Percentiles rank a stretch among this genome's conserved stretches.
phyloP scores from a whole-genome alignment of 2,113 vertebrate species.

The Toxotes jaculatrix region DNA sequence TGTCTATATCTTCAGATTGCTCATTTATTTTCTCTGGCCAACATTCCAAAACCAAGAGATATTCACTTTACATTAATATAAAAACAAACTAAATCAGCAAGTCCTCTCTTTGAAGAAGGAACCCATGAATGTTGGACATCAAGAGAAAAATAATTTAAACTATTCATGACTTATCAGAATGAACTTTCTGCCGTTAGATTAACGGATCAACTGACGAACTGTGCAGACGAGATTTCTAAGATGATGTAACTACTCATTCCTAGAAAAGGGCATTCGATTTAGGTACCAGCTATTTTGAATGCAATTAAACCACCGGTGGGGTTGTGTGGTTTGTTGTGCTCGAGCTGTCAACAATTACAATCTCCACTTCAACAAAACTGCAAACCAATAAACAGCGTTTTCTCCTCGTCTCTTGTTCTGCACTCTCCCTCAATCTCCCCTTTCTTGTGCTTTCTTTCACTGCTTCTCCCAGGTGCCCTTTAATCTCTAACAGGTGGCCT shows the following conservation, averaged over 20 bases:
- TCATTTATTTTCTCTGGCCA: constrained; percentile 1
- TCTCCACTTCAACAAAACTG: constrained; percentile 25
- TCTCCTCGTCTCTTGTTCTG: constrained; percentile 38
- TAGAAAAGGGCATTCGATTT: neutral
- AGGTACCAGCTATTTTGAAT: neutral
- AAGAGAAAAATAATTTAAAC: no score
- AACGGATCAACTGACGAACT: neutral
- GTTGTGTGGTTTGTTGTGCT: neutral
- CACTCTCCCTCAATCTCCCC: constrained; percentile 29
- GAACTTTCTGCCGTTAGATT: neutral
- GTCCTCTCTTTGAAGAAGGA: neutral
- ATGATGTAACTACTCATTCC: neutral
- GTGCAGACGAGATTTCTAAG: neutral
- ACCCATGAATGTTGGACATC: neutral
- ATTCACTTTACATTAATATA: neutral
- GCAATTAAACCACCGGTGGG: neutral
- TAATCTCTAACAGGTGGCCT: constrained; percentile 87
- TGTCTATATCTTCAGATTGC: neutral
- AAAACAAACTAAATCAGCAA: neutral
- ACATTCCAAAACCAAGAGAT: neutral
- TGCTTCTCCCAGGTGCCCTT: constrained; percentile 81
- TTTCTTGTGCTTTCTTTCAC: constrained; percentile 58
- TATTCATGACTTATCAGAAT: neutral
- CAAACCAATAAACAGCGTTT: constrained; percentile 40
- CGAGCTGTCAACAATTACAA: constrained; percentile 40